Evolutionary conservation across 2,888 invertebrate genomes (phyloP), one percentile per base, ranked within the genome.

Genomic region (Lasioglossum villosulum): DNA sequence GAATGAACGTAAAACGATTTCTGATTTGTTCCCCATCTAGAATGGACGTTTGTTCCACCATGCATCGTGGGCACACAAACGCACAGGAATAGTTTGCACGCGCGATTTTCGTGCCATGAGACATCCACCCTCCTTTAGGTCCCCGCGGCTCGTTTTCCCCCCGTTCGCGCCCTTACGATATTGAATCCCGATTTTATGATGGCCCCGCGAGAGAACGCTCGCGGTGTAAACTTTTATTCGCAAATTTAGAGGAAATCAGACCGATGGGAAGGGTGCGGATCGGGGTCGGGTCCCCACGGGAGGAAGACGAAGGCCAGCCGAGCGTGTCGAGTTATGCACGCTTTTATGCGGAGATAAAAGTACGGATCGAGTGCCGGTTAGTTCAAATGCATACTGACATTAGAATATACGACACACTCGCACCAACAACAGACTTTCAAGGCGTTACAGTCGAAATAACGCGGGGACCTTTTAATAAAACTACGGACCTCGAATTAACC

Each of bases 141-240:
- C 45, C 39, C 59, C 48, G 63, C 59, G 27, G 56, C 34, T 5
- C 27, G 45, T 59, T 63, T 10, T 39, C 63, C 23, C 59, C 45
- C 59, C 30, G 52, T 16, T 56, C 16, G 42, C 56, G 56, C 66
- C 45, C 79, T 79, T 39, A 34, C 77, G 82, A 83, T 88, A 86
- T 88, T 86, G 86, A 87, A 87, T 87, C 85, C 82, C 86, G 80
- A 87, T 87, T 87, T 87, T 87, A 87, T 70, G 86, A 86, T 80
- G 75, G 80, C 86, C 82, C 75, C 82, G 87, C 79, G 84, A 80
- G 83, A 83, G 75, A 82, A 82, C 74, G 84, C 81, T 87, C 88
- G 90, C 92, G 94, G 92, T 94, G 94, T 95, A 95, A 95, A 95
- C 93, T 95, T 95, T 95, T 94, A 95, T 95, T 93, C 92, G 93